Percentiles rank a stretch among this genome's conserved stretches.
These are phyloP conservation scores for Platysteira castanea DNA, from an alignment of 2,113 vertebrate genomes.

Conservation along the genomic window DNA sequence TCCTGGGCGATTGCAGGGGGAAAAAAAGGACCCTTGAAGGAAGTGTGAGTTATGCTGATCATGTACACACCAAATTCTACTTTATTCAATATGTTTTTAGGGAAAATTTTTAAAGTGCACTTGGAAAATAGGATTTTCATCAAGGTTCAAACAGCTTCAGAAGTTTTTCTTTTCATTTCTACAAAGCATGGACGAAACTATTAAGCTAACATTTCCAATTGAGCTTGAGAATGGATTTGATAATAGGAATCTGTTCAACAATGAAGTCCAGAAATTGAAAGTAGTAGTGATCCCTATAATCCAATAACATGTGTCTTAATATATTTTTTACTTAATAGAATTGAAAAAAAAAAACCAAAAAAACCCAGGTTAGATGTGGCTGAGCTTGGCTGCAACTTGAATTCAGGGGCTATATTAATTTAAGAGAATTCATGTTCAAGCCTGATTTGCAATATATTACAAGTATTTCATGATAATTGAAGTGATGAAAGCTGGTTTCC, in stretches of 20 bases:
- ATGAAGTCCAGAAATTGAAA: slow-evolving; percentile 49
- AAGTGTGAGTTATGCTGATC: neutral
- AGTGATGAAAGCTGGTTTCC: neutral
- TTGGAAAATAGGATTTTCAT: slow-evolving; percentile 1
- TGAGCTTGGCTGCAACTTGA: neutral
- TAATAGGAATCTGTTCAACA: slow-evolving; percentile 36
- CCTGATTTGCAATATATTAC: neutral
- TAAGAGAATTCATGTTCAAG: neutral
- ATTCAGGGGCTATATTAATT: neutral
- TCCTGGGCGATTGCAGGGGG: neutral
- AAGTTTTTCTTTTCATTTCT: slow-evolving; percentile 22
- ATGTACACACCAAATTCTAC: accelerated
- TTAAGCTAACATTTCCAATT: slow-evolving; percentile 8
- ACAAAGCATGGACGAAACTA: neutral
- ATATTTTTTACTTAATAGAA: slow-evolving; percentile 51
- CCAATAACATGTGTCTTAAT: slow-evolving; percentile 31
- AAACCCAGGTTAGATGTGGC: neutral
- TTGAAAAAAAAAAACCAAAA: neutral
- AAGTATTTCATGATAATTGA: neutral
- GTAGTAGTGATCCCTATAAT: slow-evolving; percentile 29
- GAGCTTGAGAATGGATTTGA: slow-evolving; percentile 12
- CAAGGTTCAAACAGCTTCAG: neutral
- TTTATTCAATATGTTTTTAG: neutral
- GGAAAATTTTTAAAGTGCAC: neutral
- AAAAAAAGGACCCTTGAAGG: neutral